phyloP scores from a whole-genome alignment of 2,797 vertebrate species.

The Bucorvus abyssinicus region DNA sequence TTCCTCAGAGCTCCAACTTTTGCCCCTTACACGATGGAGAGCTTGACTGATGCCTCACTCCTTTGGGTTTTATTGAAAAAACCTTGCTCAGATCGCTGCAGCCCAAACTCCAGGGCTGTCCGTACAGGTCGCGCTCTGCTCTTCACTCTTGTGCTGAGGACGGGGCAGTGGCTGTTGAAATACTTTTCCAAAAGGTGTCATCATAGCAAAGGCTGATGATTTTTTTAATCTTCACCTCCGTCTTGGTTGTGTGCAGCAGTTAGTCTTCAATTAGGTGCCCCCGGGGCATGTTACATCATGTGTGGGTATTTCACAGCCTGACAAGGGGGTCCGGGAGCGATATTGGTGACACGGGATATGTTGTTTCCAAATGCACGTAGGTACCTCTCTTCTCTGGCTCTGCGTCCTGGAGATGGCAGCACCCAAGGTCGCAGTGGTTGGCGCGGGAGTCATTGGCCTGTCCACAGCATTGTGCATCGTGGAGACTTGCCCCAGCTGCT shows the following conservation, averaged over 20 bases:
- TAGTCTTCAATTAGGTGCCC: background rate
- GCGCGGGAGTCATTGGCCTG: constrained; percentile 87
- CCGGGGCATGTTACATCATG: background rate
- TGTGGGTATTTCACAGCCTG: background rate
- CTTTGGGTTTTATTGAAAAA: background rate
- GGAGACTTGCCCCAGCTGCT: constrained; percentile 77
- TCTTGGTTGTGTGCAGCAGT: background rate
- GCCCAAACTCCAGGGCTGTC: background rate
- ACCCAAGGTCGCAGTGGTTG: constrained; percentile 82
- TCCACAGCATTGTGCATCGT: constrained; percentile 86
- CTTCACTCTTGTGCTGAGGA: background rate
- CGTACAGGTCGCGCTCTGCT: fast-evolving
- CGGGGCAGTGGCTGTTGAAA: background rate
- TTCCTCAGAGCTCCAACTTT: background rate
- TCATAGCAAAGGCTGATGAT: background rate
- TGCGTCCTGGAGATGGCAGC: constrained; percentile 68
- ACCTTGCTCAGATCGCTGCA: background rate
- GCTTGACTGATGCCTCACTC: background rate
- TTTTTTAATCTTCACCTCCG: background rate
- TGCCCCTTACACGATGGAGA: fast-evolving
- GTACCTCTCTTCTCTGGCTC: background rate
- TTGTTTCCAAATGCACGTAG: background rate
- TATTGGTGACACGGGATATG: background rate
- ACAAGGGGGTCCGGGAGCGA: fast-evolving
- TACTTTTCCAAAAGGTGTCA: background rate